A percentile compares a stretch with the other conserved stretches of the same genome.
Conservation (phyloP, 2,888 invertebrate genomes). For the Cyclophora punctaria region DNA sequence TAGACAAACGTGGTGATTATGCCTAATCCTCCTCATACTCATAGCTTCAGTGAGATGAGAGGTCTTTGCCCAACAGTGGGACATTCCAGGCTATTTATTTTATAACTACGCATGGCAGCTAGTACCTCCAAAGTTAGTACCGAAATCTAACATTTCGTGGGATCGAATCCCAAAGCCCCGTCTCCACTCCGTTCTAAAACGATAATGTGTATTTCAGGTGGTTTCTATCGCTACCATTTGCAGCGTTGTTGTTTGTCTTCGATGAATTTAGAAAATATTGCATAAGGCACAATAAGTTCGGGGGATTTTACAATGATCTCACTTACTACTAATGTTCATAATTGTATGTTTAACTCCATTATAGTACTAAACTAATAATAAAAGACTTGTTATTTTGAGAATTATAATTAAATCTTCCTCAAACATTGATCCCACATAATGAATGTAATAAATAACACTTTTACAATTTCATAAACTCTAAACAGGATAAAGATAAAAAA, state of each 20-base stretch:
- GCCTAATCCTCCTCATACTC: too few species aligned
- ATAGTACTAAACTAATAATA: not conserved
- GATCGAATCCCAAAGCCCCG: too few species aligned
- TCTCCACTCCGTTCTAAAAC: not conserved
- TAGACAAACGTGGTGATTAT: too few species aligned
- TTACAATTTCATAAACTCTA: too few species aligned
- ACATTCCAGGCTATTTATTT: too few species aligned
- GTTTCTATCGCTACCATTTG: slow-evolving; percentile 83
- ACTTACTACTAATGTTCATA: slow-evolving; percentile 41
- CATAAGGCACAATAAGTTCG: slow-evolving; percentile 64
- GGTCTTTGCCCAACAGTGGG: too few species aligned
- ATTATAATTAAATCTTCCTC: not conserved
- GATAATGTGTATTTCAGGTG: slow-evolving; percentile 71
- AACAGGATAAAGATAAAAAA: too few species aligned
- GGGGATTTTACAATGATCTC: slow-evolving; percentile 56
- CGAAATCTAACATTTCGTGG: too few species aligned
- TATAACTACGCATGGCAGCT: too few species aligned
- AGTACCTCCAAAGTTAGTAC: too few species aligned
- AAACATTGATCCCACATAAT: not conserved
- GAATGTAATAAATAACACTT: not conserved
- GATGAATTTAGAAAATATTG: slow-evolving; percentile 83
- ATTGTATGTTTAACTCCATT: not conserved
- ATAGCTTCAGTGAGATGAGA: too few species aligned
- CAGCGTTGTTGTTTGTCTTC: slow-evolving; percentile 79
- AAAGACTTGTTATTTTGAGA: not conserved